Percentiles rank a stretch among this genome's conserved stretches.
phyloP scores from a whole-genome alignment of 2,888 invertebrate genomes.

The Heterodera filipjevi region DNA sequence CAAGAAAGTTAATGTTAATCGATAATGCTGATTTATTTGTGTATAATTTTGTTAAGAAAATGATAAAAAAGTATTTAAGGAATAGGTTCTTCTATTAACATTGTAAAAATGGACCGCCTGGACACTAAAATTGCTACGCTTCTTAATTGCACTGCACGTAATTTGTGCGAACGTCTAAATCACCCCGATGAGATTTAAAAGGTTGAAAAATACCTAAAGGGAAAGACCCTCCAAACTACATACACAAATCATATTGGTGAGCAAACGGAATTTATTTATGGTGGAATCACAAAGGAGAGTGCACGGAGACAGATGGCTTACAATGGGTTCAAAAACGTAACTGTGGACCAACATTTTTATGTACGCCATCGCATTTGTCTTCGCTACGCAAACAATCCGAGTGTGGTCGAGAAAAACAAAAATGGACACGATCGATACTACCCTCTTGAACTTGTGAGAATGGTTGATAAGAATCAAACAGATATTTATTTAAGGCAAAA shows the following conservation, averaged over 20 bases:
- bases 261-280: neutral
- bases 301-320: neutral
- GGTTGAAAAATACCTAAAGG: neutral
- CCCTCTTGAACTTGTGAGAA: neutral
- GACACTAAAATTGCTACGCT: neutral
- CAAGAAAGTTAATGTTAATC: neutral
- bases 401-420: neutral
- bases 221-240: neutral
- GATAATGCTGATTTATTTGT: neutral
- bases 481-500: neutral
- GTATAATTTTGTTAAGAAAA: conserved; percentile 14
- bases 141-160: neutral
- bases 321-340: neutral
- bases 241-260: neutral
- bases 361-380: neutral
- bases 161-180: neutral
- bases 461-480: neutral
- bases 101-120: neutral
- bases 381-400: neutral
- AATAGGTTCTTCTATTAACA: no score
- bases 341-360: conserved; percentile 8
- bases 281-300: neutral
- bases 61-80: no score
- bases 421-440: conserved; percentile 2
- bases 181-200: neutral